Evolutionary conservation across 1,140 invertebrate species (phyloP).

Genomic region (Leptinotarsa texana): DNA sequence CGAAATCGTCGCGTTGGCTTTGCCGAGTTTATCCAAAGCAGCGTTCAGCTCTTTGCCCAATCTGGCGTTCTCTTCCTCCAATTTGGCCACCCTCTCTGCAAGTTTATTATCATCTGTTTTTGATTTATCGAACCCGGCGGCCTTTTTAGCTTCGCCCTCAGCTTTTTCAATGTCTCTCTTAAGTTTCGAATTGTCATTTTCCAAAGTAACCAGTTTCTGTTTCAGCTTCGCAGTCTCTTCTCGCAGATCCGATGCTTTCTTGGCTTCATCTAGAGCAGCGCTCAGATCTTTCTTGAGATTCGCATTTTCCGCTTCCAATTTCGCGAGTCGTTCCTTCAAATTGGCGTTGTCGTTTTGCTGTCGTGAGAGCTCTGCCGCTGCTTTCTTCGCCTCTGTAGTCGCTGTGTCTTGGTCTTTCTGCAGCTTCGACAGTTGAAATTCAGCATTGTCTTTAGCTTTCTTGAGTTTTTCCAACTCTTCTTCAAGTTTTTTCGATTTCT

Average conservation of each 20-base stretch:
- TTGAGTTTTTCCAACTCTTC: slow-evolving; percentile 29
- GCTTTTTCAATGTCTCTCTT: slow-evolving; percentile 34
- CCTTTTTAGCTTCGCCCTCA: neutral
- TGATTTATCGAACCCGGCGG: neutral
- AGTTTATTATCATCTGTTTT: slow-evolving; percentile 22
- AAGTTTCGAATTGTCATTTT: slow-evolving; percentile 35
- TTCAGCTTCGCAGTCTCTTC: slow-evolving; percentile 16
- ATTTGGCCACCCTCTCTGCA: slow-evolving; percentile 29
- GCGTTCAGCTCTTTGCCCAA: slow-evolving; percentile 31
- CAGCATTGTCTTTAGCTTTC: slow-evolving; percentile 26
- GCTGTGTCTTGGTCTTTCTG: slow-evolving; percentile 16
- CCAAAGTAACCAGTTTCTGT: slow-evolving; percentile 25
- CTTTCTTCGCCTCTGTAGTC: slow-evolving; percentile 22
- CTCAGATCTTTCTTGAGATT: slow-evolving; percentile 25
- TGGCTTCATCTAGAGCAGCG: slow-evolving; percentile 26
- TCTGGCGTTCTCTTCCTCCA: slow-evolving; percentile 35
- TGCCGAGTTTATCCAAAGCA: slow-evolving; percentile 30
- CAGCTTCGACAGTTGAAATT: slow-evolving; percentile 31
- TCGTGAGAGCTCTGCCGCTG: slow-evolving; percentile 28
- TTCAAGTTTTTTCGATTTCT: slow-evolving; percentile 16
- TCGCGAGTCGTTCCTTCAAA: slow-evolving; percentile 14
- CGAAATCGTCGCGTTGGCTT: neutral
- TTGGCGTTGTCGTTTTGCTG: slow-evolving; percentile 16
- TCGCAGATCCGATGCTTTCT: neutral
- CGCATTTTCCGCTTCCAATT: slow-evolving; percentile 32